Evolutionary conservation across 2,797 vertebrate genomes (phyloP).

Genomic region (Anguilla marmorata): DNA sequence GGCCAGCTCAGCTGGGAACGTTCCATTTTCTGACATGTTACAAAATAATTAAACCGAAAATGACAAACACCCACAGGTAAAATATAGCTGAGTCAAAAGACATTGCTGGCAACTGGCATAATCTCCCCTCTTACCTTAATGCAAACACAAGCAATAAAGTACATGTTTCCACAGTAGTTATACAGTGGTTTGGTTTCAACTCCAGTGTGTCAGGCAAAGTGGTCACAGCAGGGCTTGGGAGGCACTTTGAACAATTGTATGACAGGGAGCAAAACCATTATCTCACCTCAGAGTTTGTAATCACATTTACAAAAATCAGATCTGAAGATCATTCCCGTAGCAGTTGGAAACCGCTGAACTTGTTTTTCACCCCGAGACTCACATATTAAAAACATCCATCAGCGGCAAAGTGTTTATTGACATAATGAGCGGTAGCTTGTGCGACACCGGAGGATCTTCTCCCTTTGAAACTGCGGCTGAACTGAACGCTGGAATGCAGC

Average conservation of each 20-base stretch:
- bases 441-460: background rate
- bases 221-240: background rate
- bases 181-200: background rate
- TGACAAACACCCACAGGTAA: background rate
- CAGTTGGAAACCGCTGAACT: background rate
- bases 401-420: background rate
- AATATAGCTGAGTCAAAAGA: background rate
- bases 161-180: slow-evolving; percentile 37
- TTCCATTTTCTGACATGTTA: background rate
- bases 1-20: background rate
- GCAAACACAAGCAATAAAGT: slow-evolving; percentile 35
- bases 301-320: background rate
- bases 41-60: background rate
- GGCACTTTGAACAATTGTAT: background rate
- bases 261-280: background rate
- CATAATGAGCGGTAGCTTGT: background rate
- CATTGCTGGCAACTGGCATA: slow-evolving; percentile 17
- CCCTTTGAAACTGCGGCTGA: background rate
- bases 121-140: slow-evolving; percentile 22
- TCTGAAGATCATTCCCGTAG: background rate
- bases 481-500: background rate
- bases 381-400: slow-evolving; percentile 22
- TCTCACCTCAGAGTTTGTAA: background rate
- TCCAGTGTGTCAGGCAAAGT: background rate
- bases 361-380: background rate